Evolutionary conservation across 2,113 vertebrate species (phyloP).

Genomic region (Numenius arquata): DNA sequence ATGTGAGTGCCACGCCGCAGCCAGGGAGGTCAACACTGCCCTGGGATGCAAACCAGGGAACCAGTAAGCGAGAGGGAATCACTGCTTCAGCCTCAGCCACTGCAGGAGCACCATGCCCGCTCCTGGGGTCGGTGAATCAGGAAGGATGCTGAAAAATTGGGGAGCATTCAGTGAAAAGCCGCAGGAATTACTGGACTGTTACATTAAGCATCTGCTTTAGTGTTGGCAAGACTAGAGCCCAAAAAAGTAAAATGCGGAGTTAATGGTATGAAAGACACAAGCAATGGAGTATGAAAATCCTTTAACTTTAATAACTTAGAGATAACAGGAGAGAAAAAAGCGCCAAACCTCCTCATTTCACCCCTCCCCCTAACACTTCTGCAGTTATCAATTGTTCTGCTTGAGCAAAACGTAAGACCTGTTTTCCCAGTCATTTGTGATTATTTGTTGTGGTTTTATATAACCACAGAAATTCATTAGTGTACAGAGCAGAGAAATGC

Average conservation of each 20-base stretch:
- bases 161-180: not conserved
- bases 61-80: not conserved
- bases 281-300: not conserved
- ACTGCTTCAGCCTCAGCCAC: rapidly evolving
- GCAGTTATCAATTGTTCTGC: not conserved
- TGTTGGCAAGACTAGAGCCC: not conserved
- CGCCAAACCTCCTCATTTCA: not conserved
- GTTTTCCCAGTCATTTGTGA: not conserved
- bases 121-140: not conserved
- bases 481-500: not conserved
- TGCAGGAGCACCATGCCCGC: rapidly evolving
- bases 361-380: not conserved
- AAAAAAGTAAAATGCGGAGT: not conserved
- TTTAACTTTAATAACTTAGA: not conserved
- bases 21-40: not conserved
- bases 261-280: not conserved
- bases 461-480: not conserved
- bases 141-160: not conserved
- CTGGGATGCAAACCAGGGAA: not conserved
- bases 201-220: not conserved
- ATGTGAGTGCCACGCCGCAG: rapidly evolving
- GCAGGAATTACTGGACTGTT: not conserved
- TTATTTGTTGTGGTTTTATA: not conserved
- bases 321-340: not conserved
- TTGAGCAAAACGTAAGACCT: not conserved